These are phyloP conservation scores for Ginglymostoma cirratum DNA, from an alignment of 2,113 vertebrate genomes.

Conservation along the genomic window DNA sequence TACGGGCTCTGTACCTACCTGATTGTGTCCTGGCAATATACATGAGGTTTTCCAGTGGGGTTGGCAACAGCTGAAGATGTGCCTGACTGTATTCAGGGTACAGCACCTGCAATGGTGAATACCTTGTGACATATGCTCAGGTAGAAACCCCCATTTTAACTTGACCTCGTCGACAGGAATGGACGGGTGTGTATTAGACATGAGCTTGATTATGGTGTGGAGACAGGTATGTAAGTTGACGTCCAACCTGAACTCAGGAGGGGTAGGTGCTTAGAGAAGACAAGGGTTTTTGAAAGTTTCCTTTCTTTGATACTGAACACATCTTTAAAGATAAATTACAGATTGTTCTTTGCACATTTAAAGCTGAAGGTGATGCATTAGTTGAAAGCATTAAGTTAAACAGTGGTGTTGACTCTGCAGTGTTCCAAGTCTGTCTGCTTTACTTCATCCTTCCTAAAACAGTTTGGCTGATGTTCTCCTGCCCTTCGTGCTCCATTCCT, in stretches of 20 bases:
- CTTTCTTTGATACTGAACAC: background rate
- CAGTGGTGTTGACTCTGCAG: background rate
- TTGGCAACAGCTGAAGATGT: background rate
- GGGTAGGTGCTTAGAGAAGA: background rate
- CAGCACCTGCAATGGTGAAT: background rate
- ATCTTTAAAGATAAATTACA: background rate
- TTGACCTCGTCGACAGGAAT: background rate
- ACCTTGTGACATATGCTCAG: background rate
- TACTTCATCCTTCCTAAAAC: background rate
- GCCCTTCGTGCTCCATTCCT: too few relatives aligned
- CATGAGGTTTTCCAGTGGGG: background rate
- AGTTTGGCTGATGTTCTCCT: background rate
- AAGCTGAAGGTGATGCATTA: background rate
- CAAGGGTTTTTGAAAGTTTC: background rate
- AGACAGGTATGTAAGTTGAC: too few relatives aligned
- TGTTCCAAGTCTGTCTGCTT: background rate
- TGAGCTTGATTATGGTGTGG: background rate
- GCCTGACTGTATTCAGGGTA: background rate
- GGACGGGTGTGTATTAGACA: background rate
- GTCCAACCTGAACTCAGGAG: too few relatives aligned
- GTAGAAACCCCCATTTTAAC: background rate
- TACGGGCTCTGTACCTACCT: background rate
- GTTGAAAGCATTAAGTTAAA: background rate
- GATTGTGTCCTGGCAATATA: background rate
- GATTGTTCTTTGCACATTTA: background rate